phyloP scores from a whole-genome alignment of 2,113 vertebrate genomes.

The Herpetotheres cachinnans region DNA sequence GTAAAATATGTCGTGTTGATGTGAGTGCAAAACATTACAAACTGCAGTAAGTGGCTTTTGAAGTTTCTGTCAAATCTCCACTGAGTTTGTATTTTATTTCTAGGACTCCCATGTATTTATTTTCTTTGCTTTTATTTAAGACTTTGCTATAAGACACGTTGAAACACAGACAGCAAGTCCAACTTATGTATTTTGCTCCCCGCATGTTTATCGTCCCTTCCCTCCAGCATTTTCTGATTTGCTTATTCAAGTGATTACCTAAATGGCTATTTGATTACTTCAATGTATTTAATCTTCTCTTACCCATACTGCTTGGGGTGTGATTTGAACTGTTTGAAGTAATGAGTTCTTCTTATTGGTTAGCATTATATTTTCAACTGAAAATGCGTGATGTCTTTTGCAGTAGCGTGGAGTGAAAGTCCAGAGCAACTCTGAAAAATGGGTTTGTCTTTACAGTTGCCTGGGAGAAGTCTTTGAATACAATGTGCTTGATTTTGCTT shows the following conservation, averaged over 20 bases:
- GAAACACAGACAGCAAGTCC: not conserved
- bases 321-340: not conserved
- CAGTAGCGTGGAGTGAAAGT: not conserved
- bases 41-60: not conserved
- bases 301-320: not conserved
- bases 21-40: not conserved
- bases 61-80: not conserved
- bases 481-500: not conserved
- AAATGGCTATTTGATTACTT: not conserved
- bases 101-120: not conserved
- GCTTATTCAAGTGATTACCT: not conserved
- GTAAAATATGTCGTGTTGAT: not conserved
- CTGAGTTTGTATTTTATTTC: not conserved
- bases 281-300: not conserved
- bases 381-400: not conserved
- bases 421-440: not conserved
- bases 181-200: not conserved
- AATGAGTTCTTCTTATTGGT: not conserved
- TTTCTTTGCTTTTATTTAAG: not conserved
- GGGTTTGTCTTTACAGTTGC: not conserved
- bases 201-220: rapidly evolving
- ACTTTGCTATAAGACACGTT: not conserved
- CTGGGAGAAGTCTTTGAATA: not conserved
- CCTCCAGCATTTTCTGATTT: not conserved
- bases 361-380: not conserved